Evolutionary conservation across 2,113 vertebrate genomes (phyloP), one percentile per base, ranked within the genome.

Genomic region (Bostrychus sinensis): DNA sequence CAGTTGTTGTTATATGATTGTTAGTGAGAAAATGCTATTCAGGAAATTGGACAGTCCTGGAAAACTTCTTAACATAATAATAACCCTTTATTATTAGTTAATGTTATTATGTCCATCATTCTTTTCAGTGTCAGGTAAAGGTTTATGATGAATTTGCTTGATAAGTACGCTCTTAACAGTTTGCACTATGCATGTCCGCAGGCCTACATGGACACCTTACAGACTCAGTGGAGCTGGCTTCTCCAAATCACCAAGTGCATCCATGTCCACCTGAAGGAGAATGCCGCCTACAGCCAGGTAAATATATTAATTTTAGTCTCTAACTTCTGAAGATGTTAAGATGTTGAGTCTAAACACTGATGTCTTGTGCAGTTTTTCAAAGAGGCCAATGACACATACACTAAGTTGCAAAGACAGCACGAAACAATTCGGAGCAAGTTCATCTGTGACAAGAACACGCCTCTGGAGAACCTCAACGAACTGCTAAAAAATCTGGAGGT

Each of bases 201-300:
- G 97, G 97, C 97, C 0, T 99, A 98, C 66, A 96, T 98, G 95
- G 97, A 98, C 66, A 98, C 96, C 0, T 87, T 99, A 7, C 97
- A 99, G 87, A 98, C 96, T 28, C 97, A 99, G 80, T 99, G 97
- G 97, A 99, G 97, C 66, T 99, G 97, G 97, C 95, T 98, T 57
- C 94, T 99, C 59, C 96, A 99, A 87, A 98, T 99, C 78, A 98
- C 95, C 72, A 98, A 98, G 58, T 98, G 97, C 69, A 97, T 99
- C 57, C 91, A 98, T 46, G 80, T 94, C 42, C 97, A 99, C 65
- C 89, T 99, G 75, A 98, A 98, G 82, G 96, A 99, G 86, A 99
- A 99, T 8, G 91, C 95, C 0, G 93, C 96, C 55, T 99, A 99
- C 86, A 96, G 96, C 76, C 96, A 98, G 90, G 97, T 99, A 62